Conservation (phyloP, 2,113 vertebrate species). For the Sander vitreus region DNA sequence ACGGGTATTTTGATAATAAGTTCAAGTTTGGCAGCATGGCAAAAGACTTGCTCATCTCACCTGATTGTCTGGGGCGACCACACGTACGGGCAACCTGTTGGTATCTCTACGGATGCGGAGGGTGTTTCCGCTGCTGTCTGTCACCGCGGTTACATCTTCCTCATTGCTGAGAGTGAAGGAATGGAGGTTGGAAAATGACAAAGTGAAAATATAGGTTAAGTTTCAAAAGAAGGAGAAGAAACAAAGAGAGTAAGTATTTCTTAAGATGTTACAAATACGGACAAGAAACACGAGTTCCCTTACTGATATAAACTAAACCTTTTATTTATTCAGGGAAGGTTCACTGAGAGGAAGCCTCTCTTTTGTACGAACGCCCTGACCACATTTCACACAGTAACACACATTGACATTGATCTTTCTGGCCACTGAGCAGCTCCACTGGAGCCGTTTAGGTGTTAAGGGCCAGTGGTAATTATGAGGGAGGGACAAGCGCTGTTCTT, state of each 20-base stretch:
- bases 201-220: neutral
- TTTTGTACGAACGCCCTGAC: too few relatives aligned
- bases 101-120: slow-evolving; percentile 95
- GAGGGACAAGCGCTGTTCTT: too few relatives aligned
- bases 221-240: neutral
- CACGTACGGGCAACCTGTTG: slow-evolving; percentile 95
- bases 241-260: neutral
- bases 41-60: slow-evolving; percentile 83
- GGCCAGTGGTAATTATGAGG: too few relatives aligned
- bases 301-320: too few relatives aligned
- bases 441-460: too few relatives aligned
- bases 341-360: too few relatives aligned
- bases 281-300: too few relatives aligned
- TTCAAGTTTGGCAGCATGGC: neutral
- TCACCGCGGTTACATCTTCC: slow-evolving; percentile 94
- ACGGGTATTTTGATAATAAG: neutral
- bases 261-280: too few relatives aligned
- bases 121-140: slow-evolving; percentile 96
- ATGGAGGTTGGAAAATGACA: neutral
- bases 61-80: slow-evolving; percentile 97
- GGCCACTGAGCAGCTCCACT: too few relatives aligned
- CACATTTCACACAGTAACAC: too few relatives aligned
- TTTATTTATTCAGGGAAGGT: too few relatives aligned
- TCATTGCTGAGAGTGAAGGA: slow-evolving; percentile 87
- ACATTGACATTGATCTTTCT: too few relatives aligned